A percentile compares a stretch with the other conserved stretches of the same genome.
These are phyloP conservation scores for Mastomys coucha DNA, from an alignment of 2,113 vertebrate species.

Conservation along the genomic window DNA sequence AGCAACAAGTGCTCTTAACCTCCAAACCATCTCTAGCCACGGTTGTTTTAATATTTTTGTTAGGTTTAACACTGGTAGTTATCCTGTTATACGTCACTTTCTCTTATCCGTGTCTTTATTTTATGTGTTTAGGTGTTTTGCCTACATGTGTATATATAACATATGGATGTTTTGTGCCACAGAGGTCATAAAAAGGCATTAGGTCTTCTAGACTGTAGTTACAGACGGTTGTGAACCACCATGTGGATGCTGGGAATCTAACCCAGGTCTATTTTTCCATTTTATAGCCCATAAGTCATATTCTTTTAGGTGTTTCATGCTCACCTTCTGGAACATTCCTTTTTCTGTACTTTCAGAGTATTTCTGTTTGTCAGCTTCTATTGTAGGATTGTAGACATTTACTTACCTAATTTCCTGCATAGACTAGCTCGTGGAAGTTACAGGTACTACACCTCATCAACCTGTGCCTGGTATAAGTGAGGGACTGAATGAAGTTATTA, in stretches of 20 bases:
- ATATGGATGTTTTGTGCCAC: too few species aligned
- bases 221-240: background rate
- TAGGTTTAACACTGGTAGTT: background rate
- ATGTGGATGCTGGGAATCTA: background rate
- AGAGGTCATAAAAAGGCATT: too few species aligned
- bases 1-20: background rate
- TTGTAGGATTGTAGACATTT: background rate
- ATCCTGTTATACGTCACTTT: background rate
- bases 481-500: background rate
- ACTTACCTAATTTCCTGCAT: background rate
- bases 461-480: background rate
- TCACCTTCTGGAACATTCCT: background rate
- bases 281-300: background rate
- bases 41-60: background rate
- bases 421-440: slow-evolving; percentile 29
- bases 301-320: background rate
- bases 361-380: background rate
- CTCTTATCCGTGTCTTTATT: background rate
- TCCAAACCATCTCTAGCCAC: background rate
- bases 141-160: background rate
- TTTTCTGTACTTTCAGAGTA: slow-evolving; percentile 9
- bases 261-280: background rate
- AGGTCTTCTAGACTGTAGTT: background rate
- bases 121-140: background rate
- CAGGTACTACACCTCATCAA: background rate